Conservation (phyloP, 2,113 vertebrate species). For the Hypomesus transpacificus region DNA sequence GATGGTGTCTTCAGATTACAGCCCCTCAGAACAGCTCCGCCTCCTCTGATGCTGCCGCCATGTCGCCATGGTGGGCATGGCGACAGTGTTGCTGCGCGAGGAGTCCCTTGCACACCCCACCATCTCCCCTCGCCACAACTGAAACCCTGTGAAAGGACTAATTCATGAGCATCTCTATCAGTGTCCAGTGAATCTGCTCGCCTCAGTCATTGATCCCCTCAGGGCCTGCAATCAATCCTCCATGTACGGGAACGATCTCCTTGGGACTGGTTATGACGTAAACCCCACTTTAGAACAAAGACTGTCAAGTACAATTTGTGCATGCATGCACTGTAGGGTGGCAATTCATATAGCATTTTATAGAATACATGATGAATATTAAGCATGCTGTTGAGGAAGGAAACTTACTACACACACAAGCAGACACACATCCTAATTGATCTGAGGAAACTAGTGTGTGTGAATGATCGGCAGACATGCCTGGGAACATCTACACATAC, state of each 20-base stretch:
- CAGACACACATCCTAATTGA: conserved; percentile 18
- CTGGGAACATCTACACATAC: not conserved
- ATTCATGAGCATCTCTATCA: too few species aligned
- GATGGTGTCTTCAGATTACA: conserved; percentile 61
- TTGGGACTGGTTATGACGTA: too few species aligned
- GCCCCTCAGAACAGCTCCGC: conserved; percentile 10
- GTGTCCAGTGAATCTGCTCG: too few species aligned
- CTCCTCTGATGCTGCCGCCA: conserved; percentile 4
- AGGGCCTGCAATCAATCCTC: too few species aligned
- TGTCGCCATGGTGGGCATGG: not conserved
- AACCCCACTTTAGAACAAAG: too few species aligned
- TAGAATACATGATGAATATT: not conserved
- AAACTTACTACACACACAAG: not conserved
- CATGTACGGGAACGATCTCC: too few species aligned
- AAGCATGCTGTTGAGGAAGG: not conserved
- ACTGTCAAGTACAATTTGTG: too few species aligned
- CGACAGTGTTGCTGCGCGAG: too few species aligned
- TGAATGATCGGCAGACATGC: not conserved
- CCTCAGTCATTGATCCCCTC: conserved; percentile 8
- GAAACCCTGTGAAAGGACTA: too few species aligned
- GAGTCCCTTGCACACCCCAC: not conserved
- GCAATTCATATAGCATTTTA: too few species aligned
- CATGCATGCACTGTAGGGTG: too few species aligned
- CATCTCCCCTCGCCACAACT: not conserved
- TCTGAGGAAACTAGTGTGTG: conserved; percentile 16